phyloP scores from a whole-genome alignment of 64 coral and sea anemone genomes.

The Hydrozoanthus tunicans region DNA sequence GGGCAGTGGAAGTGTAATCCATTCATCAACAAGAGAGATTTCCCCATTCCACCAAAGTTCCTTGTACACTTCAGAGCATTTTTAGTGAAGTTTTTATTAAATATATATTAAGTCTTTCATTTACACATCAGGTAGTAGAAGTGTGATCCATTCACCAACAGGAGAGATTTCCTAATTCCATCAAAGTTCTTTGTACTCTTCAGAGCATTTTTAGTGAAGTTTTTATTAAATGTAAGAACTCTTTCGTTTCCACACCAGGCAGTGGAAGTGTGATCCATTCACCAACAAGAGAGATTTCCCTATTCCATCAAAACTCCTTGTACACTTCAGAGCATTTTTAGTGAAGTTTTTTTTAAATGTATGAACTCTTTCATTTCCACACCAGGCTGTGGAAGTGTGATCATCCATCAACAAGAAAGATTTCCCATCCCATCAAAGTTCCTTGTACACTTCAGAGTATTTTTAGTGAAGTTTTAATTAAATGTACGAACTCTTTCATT shows the following conservation, averaged over 20 bases:
- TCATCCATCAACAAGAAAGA: constrained; percentile 53
- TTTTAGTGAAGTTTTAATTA: too few species aligned
- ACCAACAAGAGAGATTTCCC: constrained; percentile 32
- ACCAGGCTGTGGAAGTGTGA: constrained; percentile 76
- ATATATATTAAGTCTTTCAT: too few species aligned
- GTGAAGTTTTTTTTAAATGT: too few species aligned
- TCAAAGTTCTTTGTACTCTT: too few species aligned
- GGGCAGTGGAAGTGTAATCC: constrained; percentile 81
- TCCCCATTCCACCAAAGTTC: too few species aligned
- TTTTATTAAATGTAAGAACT: background rate
- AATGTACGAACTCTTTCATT: background rate
- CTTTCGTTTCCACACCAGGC: background rate
- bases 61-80: too few species aligned
- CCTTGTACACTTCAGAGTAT: too few species aligned
- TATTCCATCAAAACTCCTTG: too few species aligned
- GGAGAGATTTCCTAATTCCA: background rate
- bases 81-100: too few species aligned
- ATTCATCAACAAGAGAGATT: constrained; percentile 36
- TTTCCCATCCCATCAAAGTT: too few species aligned
- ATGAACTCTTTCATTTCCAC: background rate
- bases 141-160: constrained; percentile 61
- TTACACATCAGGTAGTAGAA: constrained; percentile 64
- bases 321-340: too few species aligned
- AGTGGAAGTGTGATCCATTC: constrained; percentile 78
- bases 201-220: too few species aligned